Evolutionary conservation across 2,797 vertebrate species (phyloP), one percentile per base, ranked within the genome.

Genomic region (Alexandromys oeconomus): DNA sequence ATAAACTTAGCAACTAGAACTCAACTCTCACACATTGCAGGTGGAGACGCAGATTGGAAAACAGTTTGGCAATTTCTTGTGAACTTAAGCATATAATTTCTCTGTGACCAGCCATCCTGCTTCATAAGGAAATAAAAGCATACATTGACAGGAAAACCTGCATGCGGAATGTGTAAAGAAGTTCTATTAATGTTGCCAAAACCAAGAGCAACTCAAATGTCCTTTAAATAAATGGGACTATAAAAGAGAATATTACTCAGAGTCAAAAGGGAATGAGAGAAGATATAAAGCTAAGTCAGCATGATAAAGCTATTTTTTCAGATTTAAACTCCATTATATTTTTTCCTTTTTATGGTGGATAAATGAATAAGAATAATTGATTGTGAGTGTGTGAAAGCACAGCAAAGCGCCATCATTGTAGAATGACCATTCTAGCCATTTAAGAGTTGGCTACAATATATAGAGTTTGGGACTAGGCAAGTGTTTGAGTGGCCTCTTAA

Each of bases 201-300:
- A 91, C 25, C 84, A 76, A 34, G 48, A 94, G 37, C 19, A 59
- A 91, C 21, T 3, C 54, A 81, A 43, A 43, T 80, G 37, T 81
- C 61, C 19, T 97, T 86, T 92, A 57, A 86, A 87, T 31, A 93
- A 85, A 61, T 37, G 79, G 43, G 46, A 27, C 37, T 67, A 40
- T 8, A 65, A 21, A 89, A 34, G 61, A 37, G 17, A 94, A 79
- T 69, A 69, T 11, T 81, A 65, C n/a, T 63, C 14, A 82, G 43
- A 74, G 81, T 31, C 25, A n/a, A 78, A 91, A 85, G 77, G 23
- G 15, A 73, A 59, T 92, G 27, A 40, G 73, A 51, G 69, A 87
- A 11, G n/a, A 21, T 29, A 31, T 2, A 1, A 73, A 51, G 21
- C 43, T 51, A 27, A 69, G 12, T 37, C 12, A 37, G 1, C 31